These are phyloP conservation scores for Ibidorhyncha struthersii DNA, from an alignment of 2,113 vertebrate genomes.

Conservation along the genomic window DNA sequence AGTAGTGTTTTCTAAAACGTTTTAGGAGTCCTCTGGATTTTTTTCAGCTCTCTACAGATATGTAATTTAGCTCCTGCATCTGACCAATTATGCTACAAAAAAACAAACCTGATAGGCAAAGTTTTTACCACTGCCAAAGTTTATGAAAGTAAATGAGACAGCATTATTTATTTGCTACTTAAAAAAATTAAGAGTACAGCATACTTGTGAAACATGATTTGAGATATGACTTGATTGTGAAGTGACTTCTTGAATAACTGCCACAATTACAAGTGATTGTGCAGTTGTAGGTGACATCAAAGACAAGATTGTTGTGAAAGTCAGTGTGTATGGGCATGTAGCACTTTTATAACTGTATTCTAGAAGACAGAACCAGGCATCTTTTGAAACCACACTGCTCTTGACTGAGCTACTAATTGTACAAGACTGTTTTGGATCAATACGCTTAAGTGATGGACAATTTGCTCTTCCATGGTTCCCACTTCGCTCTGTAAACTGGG, in stretches of 20 bases:
- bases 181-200: background rate
- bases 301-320: background rate
- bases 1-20: slow-evolving; percentile 40
- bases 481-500: background rate
- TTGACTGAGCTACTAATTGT: slow-evolving; percentile 5
- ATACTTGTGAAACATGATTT: background rate
- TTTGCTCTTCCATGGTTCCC: background rate
- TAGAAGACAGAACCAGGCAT: background rate
- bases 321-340: background rate
- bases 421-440: slow-evolving; percentile 23
- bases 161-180: background rate
- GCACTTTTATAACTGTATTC: background rate
- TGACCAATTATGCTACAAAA: background rate
- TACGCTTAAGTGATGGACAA: slow-evolving; percentile 15
- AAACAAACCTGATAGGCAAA: background rate
- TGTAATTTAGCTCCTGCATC: background rate
- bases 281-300: background rate
- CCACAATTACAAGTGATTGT: background rate
- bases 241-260: background rate
- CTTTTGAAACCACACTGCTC: background rate
- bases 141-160: background rate
- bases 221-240: slow-evolving; percentile 6
- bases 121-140: background rate
- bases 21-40: background rate
- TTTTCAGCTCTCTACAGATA: slow-evolving; percentile 20